Base-by-base conservation (phyloP, 2,797 vertebrate species). In the Phrynocephalus vlangalii region DNA sequence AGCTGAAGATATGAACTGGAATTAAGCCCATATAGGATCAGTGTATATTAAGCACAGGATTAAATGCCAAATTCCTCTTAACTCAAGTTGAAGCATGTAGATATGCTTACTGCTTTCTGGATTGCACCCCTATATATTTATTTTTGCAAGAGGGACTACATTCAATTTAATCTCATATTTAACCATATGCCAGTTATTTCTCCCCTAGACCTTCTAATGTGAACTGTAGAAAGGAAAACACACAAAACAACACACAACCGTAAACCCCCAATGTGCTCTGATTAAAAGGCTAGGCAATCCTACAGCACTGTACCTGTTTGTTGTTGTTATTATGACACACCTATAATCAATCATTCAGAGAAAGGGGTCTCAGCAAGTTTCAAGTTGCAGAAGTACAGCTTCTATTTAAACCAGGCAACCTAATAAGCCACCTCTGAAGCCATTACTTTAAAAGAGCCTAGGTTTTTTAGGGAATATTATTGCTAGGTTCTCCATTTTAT, bases 391-490 rank as follows among this genome's bases (percentile, higher is more conserved):
- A 93, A 91, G 93, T 95, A 95, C 90, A 90, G 87, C 93, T 96
- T 96, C 94, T 95, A 87, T 95, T 94, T 96, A 94, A 80, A 93
- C 95, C 95, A 88, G 94, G 93, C 95, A 95, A 78, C 93, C 94
- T 94, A 95, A 94, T 96, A 96, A 97, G 95, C 93, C 89, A 94
- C 88, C 95, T 96, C 93, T 96, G 94, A 96, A 96, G 96, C 90
- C 91, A 94, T 96, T 95, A 94, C 93, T 76, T 95, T 95, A 96
- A 97, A 97, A 96, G 96, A 97, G 97, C 96, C 96, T 96, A 96
- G 93, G 95, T 95, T 93, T 96, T 96, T 95, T 93, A 95, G 96
- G 96, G 95, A 93, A 96, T 92, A 96, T 97, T 97, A 97, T 97
- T 97, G 97, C 97, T 97, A 85, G 87, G 50, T 96, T 93, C 92